Conservation (phyloP, 2,113 vertebrate species). For the Arothron firmamentum region DNA sequence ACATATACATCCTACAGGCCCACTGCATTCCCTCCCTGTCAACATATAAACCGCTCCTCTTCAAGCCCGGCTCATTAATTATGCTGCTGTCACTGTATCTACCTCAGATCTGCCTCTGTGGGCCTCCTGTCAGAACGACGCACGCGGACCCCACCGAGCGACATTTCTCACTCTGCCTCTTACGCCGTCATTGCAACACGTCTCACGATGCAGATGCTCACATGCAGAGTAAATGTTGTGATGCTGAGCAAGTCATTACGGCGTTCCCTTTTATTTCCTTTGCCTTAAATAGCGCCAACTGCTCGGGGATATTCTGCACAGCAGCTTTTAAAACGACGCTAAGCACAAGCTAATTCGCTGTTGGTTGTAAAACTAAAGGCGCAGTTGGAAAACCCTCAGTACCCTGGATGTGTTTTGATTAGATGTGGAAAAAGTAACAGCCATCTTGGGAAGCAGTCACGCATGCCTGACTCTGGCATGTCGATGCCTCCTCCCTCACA, state of each 20-base stretch:
- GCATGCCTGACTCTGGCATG: constrained; percentile 36
- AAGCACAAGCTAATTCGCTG: too few relatives aligned
- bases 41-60: background rate
- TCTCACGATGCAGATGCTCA: constrained; percentile 40
- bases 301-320: constrained; percentile 13
- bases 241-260: constrained; percentile 56
- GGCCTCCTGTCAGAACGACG: constrained; percentile 30
- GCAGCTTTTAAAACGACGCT: constrained; percentile 14
- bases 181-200: constrained; percentile 4
- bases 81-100: constrained; percentile 28
- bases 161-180: constrained; percentile 30
- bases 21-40: constrained; percentile 8
- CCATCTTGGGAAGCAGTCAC: constrained; percentile 23
- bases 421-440: constrained; percentile 18
- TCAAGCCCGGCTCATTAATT: constrained; percentile 29
- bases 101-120: constrained; percentile 3
- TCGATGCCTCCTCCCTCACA: constrained; percentile 41
- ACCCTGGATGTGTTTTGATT: constrained; percentile 23
- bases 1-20: constrained; percentile 11
- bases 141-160: constrained; percentile 25
- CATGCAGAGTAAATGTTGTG: constrained; percentile 47
- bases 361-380: constrained; percentile 5
- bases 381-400: constrained; percentile 8
- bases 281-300: constrained; percentile 58
- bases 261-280: constrained; percentile 53